phyloP scores from a whole-genome alignment of 2,888 invertebrate genomes.

The Diaperis boleti region DNA sequence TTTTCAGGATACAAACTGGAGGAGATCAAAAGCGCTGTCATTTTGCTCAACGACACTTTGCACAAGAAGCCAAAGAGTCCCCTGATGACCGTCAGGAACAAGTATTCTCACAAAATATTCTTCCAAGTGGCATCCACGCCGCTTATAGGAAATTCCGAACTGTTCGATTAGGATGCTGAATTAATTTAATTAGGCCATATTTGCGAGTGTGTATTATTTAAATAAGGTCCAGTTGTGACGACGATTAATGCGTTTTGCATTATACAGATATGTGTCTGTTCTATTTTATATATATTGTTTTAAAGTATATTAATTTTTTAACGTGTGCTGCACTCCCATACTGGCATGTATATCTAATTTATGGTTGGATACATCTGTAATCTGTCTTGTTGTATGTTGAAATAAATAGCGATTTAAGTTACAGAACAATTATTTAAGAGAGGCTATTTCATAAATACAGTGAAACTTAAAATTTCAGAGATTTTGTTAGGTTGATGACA shows the following conservation, averaged over 20 bases:
- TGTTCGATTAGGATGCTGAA: slow-evolving; percentile 33
- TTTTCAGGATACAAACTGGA: slow-evolving; percentile 77
- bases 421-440: no score
- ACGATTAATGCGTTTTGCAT: not conserved
- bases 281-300: slow-evolving; percentile 17
- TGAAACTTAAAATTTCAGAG: no score
- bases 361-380: slow-evolving; percentile 26
- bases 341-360: slow-evolving; percentile 8
- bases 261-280: not conserved
- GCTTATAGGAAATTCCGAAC: slow-evolving; percentile 66
- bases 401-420: slow-evolving; percentile 26
- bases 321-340: slow-evolving; percentile 4
- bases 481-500: no score
- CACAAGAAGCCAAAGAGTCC: slow-evolving; percentile 83
- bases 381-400: slow-evolving; percentile 36
- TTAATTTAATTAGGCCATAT: slow-evolving; percentile 5
- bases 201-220: slow-evolving; percentile 12
- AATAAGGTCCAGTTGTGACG: no score
- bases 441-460: no score
- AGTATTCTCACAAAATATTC: slow-evolving; percentile 95
- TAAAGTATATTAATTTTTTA: slow-evolving; percentile 27
- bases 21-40: slow-evolving; percentile 80
- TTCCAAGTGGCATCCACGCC: slow-evolving; percentile 91
- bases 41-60: slow-evolving; percentile 80
- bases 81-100: slow-evolving; percentile 88